Percentiles rank a stretch among this genome's conserved stretches.
These are phyloP conservation scores for Chironomus tentans DNA, from an alignment of 2,888 invertebrate species.

Conservation along the genomic window DNA sequence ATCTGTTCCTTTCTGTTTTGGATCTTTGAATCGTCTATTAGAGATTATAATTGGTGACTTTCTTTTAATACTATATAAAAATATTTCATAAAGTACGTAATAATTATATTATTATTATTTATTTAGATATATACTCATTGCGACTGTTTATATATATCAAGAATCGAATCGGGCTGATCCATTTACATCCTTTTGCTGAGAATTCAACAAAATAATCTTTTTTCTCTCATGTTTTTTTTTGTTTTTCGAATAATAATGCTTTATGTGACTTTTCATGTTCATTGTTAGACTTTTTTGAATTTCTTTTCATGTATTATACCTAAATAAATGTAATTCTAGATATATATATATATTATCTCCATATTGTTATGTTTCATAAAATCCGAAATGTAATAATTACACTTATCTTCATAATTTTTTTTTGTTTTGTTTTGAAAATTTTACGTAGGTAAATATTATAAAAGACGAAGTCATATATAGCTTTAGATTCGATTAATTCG, in stretches of 20 bases:
- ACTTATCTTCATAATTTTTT: not conserved
- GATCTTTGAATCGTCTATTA: not conserved
- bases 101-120: not conserved
- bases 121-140: not conserved
- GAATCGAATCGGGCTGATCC: no score
- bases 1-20: no score
- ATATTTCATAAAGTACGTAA: not conserved
- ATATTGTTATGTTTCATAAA: no score
- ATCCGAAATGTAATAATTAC: no score
- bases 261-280: no score
- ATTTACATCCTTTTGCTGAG: no score
- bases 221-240: not conserved
- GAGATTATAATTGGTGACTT: not conserved
- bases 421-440: not conserved
- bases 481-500: slow-evolving; percentile 4
- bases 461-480: not conserved
- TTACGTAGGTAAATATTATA: not conserved
- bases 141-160: no score
- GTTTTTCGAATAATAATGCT: not conserved
- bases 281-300: not conserved
- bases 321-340: no score
- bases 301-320: not conserved
- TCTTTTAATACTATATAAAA: not conserved
- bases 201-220: not conserved
- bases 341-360: no score